Conservation (phyloP, 2,113 vertebrate genomes). For the Pelmatolapia mariae region DNA sequence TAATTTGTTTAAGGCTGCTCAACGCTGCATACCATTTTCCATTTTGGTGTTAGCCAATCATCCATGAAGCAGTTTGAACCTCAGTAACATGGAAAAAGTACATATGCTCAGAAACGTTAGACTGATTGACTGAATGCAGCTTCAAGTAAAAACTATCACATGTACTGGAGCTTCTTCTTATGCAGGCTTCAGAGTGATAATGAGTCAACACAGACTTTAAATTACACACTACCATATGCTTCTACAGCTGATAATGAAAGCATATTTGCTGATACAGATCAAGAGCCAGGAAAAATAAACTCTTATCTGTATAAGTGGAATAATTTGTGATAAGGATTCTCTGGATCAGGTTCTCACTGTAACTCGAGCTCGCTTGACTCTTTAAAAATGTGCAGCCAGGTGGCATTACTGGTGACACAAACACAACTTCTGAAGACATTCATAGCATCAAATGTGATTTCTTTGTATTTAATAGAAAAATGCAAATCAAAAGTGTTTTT, state of each 20-base stretch:
- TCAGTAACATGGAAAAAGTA: neutral
- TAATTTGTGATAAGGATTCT: neutral
- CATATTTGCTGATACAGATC: neutral
- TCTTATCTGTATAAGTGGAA: accelerated
- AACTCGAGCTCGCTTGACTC: neutral
- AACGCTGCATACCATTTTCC: neutral
- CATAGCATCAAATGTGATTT: neutral
- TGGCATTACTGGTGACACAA: neutral
- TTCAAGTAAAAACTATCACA: neutral
- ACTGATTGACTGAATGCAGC: neutral
- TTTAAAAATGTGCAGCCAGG: neutral
- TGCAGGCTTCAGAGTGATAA: neutral
- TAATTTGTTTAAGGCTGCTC: neutral
- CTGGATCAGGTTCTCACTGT: neutral
- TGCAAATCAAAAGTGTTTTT: neutral
- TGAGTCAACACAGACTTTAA: neutral
- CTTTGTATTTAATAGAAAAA: neutral
- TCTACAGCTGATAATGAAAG: neutral
- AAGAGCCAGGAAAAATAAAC: neutral
- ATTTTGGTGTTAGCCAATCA: neutral
- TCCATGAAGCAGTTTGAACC: neutral
- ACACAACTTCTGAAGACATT: neutral
- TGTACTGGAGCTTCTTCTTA: too few species aligned
- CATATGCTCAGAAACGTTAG: neutral
- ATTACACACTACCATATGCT: neutral